A percentile compares a stretch with the other conserved stretches of the same genome.
Conservation (phyloP, 2,113 vertebrate genomes). For the Eira barbara region DNA sequence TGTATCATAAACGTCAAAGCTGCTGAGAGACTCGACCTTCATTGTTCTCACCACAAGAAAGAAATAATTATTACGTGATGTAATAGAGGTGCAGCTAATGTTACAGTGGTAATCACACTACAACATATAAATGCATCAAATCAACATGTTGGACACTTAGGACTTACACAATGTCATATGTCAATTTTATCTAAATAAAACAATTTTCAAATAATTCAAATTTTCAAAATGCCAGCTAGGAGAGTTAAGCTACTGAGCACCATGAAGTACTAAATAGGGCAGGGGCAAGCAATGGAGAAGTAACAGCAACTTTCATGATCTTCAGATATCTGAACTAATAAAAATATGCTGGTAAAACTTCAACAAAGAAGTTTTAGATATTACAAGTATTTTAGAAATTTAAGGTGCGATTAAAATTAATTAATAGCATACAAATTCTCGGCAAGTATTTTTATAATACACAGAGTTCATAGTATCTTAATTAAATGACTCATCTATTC, state of each 20-base stretch:
- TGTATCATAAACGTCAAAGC: background rate
- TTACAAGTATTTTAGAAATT: background rate
- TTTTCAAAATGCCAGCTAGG: background rate
- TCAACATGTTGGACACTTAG: background rate
- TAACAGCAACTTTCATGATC: slow-evolving; percentile 25
- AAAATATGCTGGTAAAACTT: background rate
- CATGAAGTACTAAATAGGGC: slow-evolving; percentile 18
- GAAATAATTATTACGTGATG: background rate
- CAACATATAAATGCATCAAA: background rate
- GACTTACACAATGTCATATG: background rate
- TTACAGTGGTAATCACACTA: background rate
- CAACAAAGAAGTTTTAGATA: background rate
- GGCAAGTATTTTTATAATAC: background rate
- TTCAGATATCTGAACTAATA: slow-evolving; percentile 1
- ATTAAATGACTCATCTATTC: background rate
- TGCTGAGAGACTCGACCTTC: background rate
- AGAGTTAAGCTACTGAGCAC: background rate
- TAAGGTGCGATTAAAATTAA: slow-evolving; percentile 14
- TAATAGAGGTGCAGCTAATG: background rate
- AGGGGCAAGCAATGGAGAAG: background rate
- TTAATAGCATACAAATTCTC: slow-evolving; percentile 35
- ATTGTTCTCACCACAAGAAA: background rate
- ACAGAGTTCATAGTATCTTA: background rate
- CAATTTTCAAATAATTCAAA: background rate
- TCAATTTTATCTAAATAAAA: background rate